phyloP scores from a whole-genome alignment of 2,888 invertebrate species.

The Aphodius granarius region DNA sequence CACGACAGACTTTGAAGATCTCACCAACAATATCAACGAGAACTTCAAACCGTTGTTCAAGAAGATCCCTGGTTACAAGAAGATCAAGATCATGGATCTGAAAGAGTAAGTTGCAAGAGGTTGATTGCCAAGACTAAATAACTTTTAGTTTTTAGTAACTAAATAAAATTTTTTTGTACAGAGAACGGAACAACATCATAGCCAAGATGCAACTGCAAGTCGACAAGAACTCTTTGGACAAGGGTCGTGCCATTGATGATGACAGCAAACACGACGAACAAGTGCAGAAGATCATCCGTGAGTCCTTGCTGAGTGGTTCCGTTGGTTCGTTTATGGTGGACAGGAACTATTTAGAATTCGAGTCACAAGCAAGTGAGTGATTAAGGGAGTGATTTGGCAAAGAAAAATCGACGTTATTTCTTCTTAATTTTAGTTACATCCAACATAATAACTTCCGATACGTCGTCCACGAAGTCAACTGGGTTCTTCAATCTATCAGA shows the following conservation, averaged over 20 bases:
- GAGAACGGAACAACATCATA: slow-evolving; percentile 67
- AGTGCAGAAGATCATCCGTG: slow-evolving; percentile 63
- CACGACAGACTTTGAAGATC: slow-evolving; percentile 71
- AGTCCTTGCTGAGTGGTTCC: slow-evolving; percentile 71
- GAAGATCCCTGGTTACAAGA: slow-evolving; percentile 72
- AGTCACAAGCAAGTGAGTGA: slow-evolving; percentile 70
- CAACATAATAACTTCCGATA: slow-evolving; percentile 53
- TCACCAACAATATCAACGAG: slow-evolving; percentile 67
- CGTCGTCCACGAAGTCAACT: slow-evolving; percentile 49
- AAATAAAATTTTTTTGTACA: slow-evolving; percentile 40
- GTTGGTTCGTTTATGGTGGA: slow-evolving; percentile 82
- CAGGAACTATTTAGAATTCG: slow-evolving; percentile 76
- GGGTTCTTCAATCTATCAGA: slow-evolving; percentile 68
- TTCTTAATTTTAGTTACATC: slow-evolving; percentile 61
- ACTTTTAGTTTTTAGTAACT: slow-evolving; percentile 1
- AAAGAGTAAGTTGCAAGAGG: slow-evolving; percentile 60
- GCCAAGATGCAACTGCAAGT: slow-evolving; percentile 76
- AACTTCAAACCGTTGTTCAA: slow-evolving; percentile 65
- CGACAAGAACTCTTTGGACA: slow-evolving; percentile 69
- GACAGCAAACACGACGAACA: slow-evolving; percentile 42
- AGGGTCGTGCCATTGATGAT: slow-evolving; percentile 55
- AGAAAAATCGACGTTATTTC: no score
- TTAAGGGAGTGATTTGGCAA: no score
- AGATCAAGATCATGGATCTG: slow-evolving; percentile 69
- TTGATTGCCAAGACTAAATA: background rate